A percentile compares a stretch with the other conserved stretches of the same genome.
phyloP scores from a whole-genome alignment of 2,113 vertebrate species.

The Dasyornis broadbenti region DNA sequence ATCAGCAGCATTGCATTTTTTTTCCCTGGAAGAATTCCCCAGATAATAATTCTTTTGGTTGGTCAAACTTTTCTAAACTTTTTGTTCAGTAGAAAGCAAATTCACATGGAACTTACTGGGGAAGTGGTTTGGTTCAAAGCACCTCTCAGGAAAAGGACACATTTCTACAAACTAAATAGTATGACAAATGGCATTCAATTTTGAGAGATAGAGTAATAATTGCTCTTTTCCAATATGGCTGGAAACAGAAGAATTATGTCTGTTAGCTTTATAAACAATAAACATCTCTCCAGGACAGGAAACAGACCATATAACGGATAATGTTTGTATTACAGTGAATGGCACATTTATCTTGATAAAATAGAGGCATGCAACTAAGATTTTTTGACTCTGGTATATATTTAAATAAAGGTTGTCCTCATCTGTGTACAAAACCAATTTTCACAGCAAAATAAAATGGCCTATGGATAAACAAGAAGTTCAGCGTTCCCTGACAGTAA shows the following conservation, averaged over 20 bases:
- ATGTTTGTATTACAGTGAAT: background rate
- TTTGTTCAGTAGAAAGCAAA: background rate
- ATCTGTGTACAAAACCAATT: background rate
- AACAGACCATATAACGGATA: background rate
- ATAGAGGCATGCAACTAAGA: background rate
- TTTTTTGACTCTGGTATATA: background rate
- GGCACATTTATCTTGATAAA: background rate
- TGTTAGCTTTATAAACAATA: background rate
- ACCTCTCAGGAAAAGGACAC: background rate
- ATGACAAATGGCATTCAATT: background rate
- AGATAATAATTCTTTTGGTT: background rate
- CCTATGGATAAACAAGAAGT: background rate
- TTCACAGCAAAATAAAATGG: background rate
- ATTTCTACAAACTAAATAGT: background rate
- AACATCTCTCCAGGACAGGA: background rate
- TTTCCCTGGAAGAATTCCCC: background rate
- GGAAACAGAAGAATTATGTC: background rate
- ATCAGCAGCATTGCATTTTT: background rate
- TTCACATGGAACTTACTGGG: background rate
- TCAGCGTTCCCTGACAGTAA: rapidly evolving
- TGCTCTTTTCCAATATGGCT: background rate
- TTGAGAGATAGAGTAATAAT: background rate
- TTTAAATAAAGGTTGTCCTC: background rate
- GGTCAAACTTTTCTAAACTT: background rate
- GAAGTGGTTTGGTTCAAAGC: background rate